phyloP scores from a whole-genome alignment of 2,888 invertebrate genomes.

The Diogma glabrata region DNA sequence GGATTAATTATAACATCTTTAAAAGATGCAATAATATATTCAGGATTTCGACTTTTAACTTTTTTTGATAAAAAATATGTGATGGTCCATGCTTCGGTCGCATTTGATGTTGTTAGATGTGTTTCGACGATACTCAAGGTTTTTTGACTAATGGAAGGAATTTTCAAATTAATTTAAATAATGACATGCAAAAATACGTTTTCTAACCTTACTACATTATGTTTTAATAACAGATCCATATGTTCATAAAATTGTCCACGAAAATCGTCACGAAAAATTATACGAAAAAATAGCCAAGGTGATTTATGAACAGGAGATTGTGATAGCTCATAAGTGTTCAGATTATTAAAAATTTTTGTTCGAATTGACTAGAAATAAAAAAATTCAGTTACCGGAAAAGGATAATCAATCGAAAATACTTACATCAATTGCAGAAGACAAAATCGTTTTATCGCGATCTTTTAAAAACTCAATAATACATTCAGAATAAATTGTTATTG shows the following conservation, averaged over 20 bases:
- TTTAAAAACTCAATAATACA: slow-evolving; percentile 1
- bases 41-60: slow-evolving; percentile 6
- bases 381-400: too few relatives aligned
- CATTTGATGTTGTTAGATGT: slow-evolving; percentile 1
- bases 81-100: slow-evolving; percentile 5
- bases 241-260: not conserved
- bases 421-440: not conserved
- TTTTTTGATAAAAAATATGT: slow-evolving; percentile 6
- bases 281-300: slow-evolving; percentile 5
- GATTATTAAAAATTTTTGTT: not conserved
- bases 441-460: slow-evolving; percentile 3
- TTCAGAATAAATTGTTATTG: not conserved
- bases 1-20: slow-evolving; percentile 8
- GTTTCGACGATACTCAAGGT: slow-evolving; percentile 6
- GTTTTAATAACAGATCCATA: slow-evolving; percentile 4
- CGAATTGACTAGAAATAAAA: not conserved
- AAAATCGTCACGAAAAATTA: not conserved
- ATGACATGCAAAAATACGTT: too few relatives aligned
- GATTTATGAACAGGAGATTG: not conserved
- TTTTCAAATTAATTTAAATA: too few relatives aligned
- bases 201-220: not conserved
- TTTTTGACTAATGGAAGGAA: too few relatives aligned
- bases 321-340: not conserved
- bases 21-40: not conserved
- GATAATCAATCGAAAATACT: too few relatives aligned